phyloP scores from a whole-genome alignment of 2,888 invertebrate species.

The Leucozona laternaria region DNA sequence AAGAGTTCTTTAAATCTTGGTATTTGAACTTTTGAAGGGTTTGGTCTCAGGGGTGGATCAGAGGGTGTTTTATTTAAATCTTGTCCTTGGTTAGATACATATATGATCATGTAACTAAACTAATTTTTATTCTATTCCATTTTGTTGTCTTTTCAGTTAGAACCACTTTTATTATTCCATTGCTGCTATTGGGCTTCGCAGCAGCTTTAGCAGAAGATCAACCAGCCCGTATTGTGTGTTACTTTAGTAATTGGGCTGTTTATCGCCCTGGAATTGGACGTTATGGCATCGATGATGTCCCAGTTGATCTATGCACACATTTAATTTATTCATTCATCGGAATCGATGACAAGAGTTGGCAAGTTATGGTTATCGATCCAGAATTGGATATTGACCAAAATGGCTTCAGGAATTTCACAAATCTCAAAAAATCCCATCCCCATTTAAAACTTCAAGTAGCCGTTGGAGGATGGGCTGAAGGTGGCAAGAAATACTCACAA shows the following conservation, averaged over 20 bases:
- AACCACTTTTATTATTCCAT: conserved; percentile 46
- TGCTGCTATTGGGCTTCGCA: conserved; percentile 77
- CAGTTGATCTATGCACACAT: conserved; percentile 93
- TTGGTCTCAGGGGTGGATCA: too few species aligned
- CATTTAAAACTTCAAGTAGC: conserved; percentile 91
- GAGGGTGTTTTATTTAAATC: too few species aligned
- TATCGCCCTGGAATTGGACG: conserved; percentile 92
- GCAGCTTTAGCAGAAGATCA: conserved; percentile 77
- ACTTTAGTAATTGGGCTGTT: conserved; percentile 88
- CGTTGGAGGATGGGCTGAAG: conserved; percentile 96
- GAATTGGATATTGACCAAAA: conserved; percentile 90
- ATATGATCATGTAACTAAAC: neutral
- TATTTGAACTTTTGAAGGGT: too few species aligned
- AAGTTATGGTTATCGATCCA: conserved; percentile 91
- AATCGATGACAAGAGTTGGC: conserved; percentile 90
- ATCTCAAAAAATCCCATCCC: conserved; percentile 88
- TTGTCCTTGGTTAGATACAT: too few species aligned
- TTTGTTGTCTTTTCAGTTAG: conserved; percentile 30
- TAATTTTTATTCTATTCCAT: neutral
- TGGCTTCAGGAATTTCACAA: conserved; percentile 92
- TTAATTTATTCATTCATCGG: conserved; percentile 95
- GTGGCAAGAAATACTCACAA: conserved; percentile 93
- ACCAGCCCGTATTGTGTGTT: conserved; percentile 85
- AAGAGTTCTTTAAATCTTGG: too few species aligned
- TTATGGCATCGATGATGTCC: conserved; percentile 93